These are phyloP conservation scores for Charina bottae DNA, from an alignment of 2,113 vertebrate species.

Conservation along the genomic window DNA sequence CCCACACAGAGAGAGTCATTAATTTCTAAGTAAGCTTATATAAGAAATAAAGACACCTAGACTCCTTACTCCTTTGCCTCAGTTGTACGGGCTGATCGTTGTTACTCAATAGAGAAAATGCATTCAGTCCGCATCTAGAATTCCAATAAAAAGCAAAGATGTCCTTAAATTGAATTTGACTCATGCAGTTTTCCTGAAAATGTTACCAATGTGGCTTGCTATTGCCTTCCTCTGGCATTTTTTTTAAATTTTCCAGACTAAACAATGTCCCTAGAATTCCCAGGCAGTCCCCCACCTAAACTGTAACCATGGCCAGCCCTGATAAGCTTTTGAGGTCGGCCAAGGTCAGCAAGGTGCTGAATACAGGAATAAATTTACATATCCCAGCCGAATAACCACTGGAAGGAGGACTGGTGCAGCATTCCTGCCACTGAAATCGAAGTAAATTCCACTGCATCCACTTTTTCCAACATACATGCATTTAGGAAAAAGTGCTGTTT, in stretches of 20 bases:
- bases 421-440: neutral
- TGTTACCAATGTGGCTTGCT: neutral
- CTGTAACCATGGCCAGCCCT: neutral
- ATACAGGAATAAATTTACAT: neutral
- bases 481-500: neutral
- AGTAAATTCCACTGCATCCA: neutral
- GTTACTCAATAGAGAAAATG: neutral
- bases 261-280: neutral
- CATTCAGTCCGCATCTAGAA: neutral
- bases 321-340: neutral
- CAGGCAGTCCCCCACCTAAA: neutral
- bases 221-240: neutral
- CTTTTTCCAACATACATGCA: neutral
- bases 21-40: neutral
- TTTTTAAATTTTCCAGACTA: neutral
- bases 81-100: neutral
- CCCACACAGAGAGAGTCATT: neutral
- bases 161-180: neutral
- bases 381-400: neutral
- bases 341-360: neutral
- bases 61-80: neutral
- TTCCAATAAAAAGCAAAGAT: neutral
- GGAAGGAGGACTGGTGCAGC: neutral
- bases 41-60: neutral
- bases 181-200: neutral